Base-by-base conservation (phyloP, 2,797 vertebrate genomes). In the Gobionotothen gibberifrons region DNA sequence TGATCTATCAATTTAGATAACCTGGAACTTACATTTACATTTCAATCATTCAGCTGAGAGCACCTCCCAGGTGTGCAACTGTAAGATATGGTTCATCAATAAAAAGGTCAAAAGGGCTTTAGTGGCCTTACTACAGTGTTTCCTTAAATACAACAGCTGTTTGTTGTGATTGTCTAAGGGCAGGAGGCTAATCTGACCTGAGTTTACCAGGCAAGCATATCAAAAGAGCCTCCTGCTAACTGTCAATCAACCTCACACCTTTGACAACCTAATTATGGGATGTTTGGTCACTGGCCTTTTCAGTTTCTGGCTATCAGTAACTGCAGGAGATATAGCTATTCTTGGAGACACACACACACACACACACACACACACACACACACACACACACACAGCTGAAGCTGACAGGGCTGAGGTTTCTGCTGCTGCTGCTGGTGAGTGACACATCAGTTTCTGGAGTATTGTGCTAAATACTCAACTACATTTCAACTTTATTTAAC, bases 391-490 rank as follows among this genome's bases (percentile, higher is more conserved):
- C 22, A 22, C 21, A 21, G 21, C 22, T 26, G 22, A 26, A 44
- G 15, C n/a, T 88, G 86, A 85, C 87, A 90, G 83, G 9, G 22
- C 14, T 49, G 52, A 26, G 64, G 40, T 79, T 75, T 61, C 57
- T 65, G 43, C 70, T 63, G 66, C 70, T 87, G 85, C 70, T 87
- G 85, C 56, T 74, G 22, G 14, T 76, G 79, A 76, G 26, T 26
- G 26, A 26, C 79, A 74, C 51, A 55, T 69, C 47, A 70, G 51
- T 55, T 59, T 22, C 40, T 8, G 8, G 10, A 4, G 42, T 32
- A 14, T 60, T 69, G 14, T 29, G 42, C 15, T 52, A 15, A 1
- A 63, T 55, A 26, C 26, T 26, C 26, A 26, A 26, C 26, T 26
- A 53, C 9, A 48, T 19, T 53, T 53, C 8, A 29, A 54, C 3